Evolutionary conservation across 2,888 invertebrate species (phyloP).

Genomic region (Mechanitis messenoides): DNA sequence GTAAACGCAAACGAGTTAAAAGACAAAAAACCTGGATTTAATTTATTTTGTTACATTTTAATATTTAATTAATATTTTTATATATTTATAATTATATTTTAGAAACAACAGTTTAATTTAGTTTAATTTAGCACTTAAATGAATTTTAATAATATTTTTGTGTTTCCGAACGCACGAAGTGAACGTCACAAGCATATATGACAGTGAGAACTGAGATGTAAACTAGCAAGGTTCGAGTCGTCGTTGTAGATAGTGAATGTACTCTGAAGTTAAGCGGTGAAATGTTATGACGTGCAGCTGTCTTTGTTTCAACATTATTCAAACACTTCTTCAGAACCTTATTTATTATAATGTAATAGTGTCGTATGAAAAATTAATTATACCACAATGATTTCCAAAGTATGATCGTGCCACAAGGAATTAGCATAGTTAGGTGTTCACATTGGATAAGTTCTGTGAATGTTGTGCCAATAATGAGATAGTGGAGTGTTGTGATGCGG

Average conservation of each 20-base stretch:
- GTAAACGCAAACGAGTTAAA: slow-evolving; percentile 38
- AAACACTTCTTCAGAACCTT: slow-evolving; percentile 48
- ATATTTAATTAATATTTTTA: neutral
- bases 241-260: slow-evolving; percentile 30
- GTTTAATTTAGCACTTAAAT: slow-evolving; percentile 5
- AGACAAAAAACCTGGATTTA: slow-evolving; percentile 39
- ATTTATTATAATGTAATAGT: slow-evolving; percentile 60
- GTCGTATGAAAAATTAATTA: slow-evolving; percentile 42
- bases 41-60: neutral
- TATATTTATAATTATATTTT: neutral
- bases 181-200: slow-evolving; percentile 11
- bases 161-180: slow-evolving; percentile 17
- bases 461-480: slow-evolving; percentile 76
- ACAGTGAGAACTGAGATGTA: slow-evolving; percentile 14
- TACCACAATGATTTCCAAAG: slow-evolving; percentile 66
- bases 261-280: slow-evolving; percentile 48
- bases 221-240: slow-evolving; percentile 10
- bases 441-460: slow-evolving; percentile 73
- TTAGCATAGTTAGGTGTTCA: slow-evolving; percentile 72
- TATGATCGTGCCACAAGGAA: slow-evolving; percentile 73
- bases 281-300: slow-evolving; percentile 76
- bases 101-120: neutral
- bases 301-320: slow-evolving; percentile 69
- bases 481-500: slow-evolving; percentile 76
- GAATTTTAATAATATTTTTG: slow-evolving; percentile 12